phyloP scores from a whole-genome alignment of 1,140 invertebrate species.

The Camponotus floridanus region DNA sequence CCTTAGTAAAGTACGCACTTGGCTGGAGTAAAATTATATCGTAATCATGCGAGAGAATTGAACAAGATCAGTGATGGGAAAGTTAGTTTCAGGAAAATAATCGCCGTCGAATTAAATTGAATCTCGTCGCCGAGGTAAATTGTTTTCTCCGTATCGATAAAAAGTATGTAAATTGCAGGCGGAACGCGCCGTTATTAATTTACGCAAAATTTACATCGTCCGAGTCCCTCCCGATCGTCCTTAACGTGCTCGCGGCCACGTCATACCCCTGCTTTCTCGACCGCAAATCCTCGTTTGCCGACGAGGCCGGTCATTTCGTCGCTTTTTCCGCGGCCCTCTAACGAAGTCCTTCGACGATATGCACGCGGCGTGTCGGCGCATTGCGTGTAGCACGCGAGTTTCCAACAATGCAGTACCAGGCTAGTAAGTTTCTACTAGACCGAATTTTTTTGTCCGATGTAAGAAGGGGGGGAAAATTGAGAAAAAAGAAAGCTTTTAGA shows the following conservation, averaged over 20 bases:
- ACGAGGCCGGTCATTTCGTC: slow-evolving; percentile 52
- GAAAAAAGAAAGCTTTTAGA: background rate
- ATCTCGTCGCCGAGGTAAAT: background rate
- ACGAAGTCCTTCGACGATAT: slow-evolving; percentile 59
- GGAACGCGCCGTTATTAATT: slow-evolving; percentile 12
- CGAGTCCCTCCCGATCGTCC: slow-evolving; percentile 12
- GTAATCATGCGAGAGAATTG: background rate
- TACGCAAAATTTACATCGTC: slow-evolving; percentile 26
- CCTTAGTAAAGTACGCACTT: background rate
- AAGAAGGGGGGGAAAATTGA: background rate
- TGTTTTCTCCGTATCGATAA: background rate
- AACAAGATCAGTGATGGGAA: too few relatives aligned
- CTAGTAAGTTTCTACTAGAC: slow-evolving; percentile 20
- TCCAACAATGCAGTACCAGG: slow-evolving; percentile 34
- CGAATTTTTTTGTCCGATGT: slow-evolving; percentile 9
- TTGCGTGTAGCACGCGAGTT: slow-evolving; percentile 54
- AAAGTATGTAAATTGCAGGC: background rate
- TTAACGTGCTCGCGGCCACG: slow-evolving; percentile 32
- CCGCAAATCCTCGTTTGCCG: slow-evolving; percentile 66
- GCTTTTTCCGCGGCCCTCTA: slow-evolving; percentile 54
- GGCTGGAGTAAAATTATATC: background rate
- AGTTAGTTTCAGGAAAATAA: background rate
- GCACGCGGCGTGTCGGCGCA: slow-evolving; percentile 13
- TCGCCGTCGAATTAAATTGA: background rate
- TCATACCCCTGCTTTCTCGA: slow-evolving; percentile 62